phyloP scores from a whole-genome alignment of 2,113 vertebrate species.

The Lipotes vexillifer region DNA sequence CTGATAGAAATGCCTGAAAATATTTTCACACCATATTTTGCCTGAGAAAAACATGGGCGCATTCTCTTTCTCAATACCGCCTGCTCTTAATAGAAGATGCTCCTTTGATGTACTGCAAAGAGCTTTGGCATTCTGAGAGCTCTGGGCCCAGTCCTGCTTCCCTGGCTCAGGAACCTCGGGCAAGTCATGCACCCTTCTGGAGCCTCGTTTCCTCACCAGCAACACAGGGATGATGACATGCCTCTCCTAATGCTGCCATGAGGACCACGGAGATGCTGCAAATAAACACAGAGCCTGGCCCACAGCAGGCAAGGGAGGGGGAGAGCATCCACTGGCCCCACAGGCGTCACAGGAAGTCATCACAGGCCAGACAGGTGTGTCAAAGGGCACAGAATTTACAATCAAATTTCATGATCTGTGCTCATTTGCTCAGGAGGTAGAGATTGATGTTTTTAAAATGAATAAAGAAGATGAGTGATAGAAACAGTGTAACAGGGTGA shows the following conservation, averaged over 20 bases:
- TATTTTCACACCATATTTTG: slow-evolving; percentile 26
- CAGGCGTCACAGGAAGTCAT: fast-evolving
- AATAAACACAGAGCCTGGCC: background rate
- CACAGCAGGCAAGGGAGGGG: background rate
- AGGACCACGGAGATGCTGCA: fast-evolving
- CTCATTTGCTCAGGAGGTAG: background rate
- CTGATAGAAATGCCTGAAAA: background rate
- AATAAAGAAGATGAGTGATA: background rate
- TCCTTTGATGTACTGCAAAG: fast-evolving
- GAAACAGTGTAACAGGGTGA: background rate
- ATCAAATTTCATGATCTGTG: background rate
- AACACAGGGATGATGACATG: background rate
- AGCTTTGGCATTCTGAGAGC: background rate
- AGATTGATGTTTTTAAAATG: background rate
- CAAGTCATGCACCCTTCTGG: background rate
- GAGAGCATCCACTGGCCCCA: background rate
- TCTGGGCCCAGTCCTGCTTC: background rate
- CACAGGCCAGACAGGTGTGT: background rate
- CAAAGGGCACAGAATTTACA: background rate
- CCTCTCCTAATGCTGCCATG: fast-evolving
- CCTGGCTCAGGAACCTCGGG: background rate
- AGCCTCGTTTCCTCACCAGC: background rate
- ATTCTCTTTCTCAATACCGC: background rate
- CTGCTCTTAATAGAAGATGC: background rate
- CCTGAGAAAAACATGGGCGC: background rate